Conservation (phyloP, 2,888 invertebrate species). For the Alloscopus bannaensis region DNA sequence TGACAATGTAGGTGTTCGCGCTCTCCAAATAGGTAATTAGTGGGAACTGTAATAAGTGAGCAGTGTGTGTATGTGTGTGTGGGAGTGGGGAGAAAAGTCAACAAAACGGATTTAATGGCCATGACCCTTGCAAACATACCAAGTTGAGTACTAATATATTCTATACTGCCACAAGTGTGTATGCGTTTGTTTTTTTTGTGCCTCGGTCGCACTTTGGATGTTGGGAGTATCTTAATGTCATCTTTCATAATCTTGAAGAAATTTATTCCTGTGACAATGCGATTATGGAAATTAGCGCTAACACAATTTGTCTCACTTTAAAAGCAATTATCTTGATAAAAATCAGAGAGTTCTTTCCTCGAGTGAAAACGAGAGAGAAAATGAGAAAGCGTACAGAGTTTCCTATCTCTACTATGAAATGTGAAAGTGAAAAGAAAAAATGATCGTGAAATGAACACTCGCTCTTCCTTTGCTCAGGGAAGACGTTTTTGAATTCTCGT, state of each 20-base stretch:
- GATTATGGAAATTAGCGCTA: slow-evolving; percentile 1
- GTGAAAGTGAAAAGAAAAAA: too few relatives aligned
- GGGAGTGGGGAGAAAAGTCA: background rate
- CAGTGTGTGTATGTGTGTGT: too few relatives aligned
- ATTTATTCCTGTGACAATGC: background rate
- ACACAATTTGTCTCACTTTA: slow-evolving; percentile 41
- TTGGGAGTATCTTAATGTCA: background rate
- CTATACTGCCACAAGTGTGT: too few relatives aligned
- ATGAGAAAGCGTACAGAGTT: too few relatives aligned
- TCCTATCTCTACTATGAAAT: too few relatives aligned
- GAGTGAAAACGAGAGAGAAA: background rate
- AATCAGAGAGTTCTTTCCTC: slow-evolving; percentile 5
- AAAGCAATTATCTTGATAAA: slow-evolving; percentile 23
- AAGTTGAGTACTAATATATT: background rate
- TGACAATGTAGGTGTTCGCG: too few relatives aligned
- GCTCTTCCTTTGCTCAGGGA: too few relatives aligned
- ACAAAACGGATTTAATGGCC: background rate
- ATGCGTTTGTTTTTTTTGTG: background rate
- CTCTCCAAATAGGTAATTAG: slow-evolving; percentile 9
- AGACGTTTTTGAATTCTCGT: too few relatives aligned
- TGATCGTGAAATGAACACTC: too few relatives aligned
- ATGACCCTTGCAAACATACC: background rate
- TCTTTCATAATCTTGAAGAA: slow-evolving; percentile 1
- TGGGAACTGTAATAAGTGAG: background rate
- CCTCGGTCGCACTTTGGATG: too few relatives aligned